phyloP scores from a whole-genome alignment of 2,113 vertebrate genomes.

The Cnemophilus loriae region DNA sequence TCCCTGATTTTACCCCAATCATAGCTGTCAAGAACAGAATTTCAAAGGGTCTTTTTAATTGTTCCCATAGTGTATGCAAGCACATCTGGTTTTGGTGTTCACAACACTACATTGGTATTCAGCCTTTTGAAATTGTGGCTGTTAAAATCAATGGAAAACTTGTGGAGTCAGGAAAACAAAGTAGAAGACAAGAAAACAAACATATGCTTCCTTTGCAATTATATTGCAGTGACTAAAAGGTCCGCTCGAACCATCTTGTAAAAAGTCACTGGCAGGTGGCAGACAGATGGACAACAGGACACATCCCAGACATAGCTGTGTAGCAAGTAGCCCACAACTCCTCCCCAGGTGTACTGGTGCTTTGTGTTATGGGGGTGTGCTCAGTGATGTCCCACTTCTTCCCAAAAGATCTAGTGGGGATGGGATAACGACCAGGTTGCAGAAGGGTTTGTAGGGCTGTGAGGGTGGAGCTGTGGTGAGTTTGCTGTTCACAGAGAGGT shows the following conservation, averaged over 20 bases:
- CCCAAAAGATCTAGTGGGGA: background rate
- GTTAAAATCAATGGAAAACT: conserved; percentile 22
- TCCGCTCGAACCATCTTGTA: background rate
- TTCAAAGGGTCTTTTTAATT: conserved; percentile 28
- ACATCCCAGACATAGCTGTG: background rate
- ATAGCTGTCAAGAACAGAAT: conserved; percentile 1
- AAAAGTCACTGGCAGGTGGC: background rate
- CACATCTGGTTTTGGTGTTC: conserved; percentile 48
- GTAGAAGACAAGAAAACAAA: conserved; percentile 33
- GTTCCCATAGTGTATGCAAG: background rate
- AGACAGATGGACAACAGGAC: background rate
- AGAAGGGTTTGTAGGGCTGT: background rate
- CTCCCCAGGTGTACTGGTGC: background rate
- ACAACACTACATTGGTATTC: background rate
- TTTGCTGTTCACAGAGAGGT: background rate
- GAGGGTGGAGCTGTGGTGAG: background rate
- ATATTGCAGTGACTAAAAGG: background rate
- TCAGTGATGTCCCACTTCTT: rapidly evolving
- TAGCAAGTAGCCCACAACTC: background rate
- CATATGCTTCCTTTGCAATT: background rate
- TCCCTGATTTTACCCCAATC: background rate
- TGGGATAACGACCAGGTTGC: rapidly evolving
- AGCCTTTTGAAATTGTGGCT: conserved; percentile 14
- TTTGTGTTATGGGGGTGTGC: background rate
- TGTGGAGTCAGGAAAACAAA: conserved; percentile 2